These are phyloP conservation scores for Lycorma delicatula DNA, from an alignment of 1,140 invertebrate species.

Conservation along the genomic window DNA sequence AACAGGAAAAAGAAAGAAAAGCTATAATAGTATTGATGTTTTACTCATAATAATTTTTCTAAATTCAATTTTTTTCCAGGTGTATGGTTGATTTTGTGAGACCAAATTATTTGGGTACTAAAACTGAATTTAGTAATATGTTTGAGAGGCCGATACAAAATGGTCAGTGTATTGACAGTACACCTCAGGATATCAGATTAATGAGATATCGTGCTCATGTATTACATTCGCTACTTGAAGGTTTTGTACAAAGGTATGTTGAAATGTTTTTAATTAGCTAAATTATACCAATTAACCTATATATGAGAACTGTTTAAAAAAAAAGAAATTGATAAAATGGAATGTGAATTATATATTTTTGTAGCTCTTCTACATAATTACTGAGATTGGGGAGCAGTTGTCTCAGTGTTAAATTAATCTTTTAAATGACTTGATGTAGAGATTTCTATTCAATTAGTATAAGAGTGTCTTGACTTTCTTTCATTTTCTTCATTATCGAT, in stretches of 20 bases:
- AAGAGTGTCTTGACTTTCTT: too few species aligned
- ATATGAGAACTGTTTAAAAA: neutral
- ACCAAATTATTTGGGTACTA: constrained; percentile 85
- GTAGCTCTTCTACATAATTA: neutral
- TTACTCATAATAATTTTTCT: too few species aligned
- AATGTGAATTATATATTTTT: neutral
- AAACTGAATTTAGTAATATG: constrained; percentile 92
- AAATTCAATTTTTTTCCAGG: constrained; percentile 31
- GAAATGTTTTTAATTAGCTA: constrained; percentile 7
- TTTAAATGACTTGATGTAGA: too few species aligned
- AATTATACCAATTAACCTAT: neutral
- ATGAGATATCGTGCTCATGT: constrained; percentile 88
- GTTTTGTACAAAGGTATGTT: constrained; percentile 74
- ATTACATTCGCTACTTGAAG: constrained; percentile 77
- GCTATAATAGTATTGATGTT: too few species aligned
- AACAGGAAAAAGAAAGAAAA: too few species aligned
- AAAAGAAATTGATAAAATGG: neutral
- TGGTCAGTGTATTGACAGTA: constrained; percentile 88
- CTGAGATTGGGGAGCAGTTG: too few species aligned
- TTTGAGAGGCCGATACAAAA: constrained; percentile 92
- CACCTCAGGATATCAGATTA: constrained; percentile 76
- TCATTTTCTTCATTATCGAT: too few species aligned
- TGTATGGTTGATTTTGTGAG: constrained; percentile 95
- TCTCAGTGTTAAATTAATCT: too few species aligned
- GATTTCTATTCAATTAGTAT: too few species aligned